Base-by-base conservation (phyloP, 2,888 invertebrate species). In the Callinectes sapidus region DNA sequence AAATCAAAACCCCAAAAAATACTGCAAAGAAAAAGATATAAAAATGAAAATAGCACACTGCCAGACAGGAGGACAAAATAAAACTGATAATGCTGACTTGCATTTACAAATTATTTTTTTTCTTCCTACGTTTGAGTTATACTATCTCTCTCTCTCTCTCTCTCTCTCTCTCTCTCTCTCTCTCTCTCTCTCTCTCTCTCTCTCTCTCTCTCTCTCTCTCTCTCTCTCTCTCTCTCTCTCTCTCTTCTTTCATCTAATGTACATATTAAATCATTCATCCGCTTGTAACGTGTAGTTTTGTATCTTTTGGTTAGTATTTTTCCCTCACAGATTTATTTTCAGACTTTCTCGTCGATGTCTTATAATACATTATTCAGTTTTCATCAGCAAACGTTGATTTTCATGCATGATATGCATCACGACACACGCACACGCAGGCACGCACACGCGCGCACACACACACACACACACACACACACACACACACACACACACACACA, bases 181-280 rank as follows among this genome's bases (percentile, higher is more conserved):
- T 86, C 87, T 87, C 87, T 48, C 55, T 81, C 81, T 81, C 81
- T 81, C 81, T 81, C 81, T 81, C 81, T 81, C 77, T 81, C 85
- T 85, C 85, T 85, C 85, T 85, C 85, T 85, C 85, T 85, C 85
- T 85, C 85, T 85, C 85, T 85, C 85, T 85, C 85, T 85, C 85
- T 28, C 28, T 28, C 28, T 85, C 32, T 85, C 85, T 85, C 85
- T 85, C 85, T 85, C 85, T 85, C 61, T 61, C 61, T 61, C 61
- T 61, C 61, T 61, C 18, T 23, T 2, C 61, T 61, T 23, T 61
- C 61, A 61, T 61, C 61, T 23, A 18, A 23, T 23, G 28, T 71
- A n/a, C 23, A 28, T n/a, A 6, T n/a, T 71, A 28, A 71, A 71
- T 23, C 3, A 13, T 71, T 71, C 13, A n/a, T 28, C 28, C 5